A percentile compares a stretch with the other conserved stretches of the same genome.
Conservation (phyloP, 2,113 vertebrate species). For the Daphoenositta chrysoptera region DNA sequence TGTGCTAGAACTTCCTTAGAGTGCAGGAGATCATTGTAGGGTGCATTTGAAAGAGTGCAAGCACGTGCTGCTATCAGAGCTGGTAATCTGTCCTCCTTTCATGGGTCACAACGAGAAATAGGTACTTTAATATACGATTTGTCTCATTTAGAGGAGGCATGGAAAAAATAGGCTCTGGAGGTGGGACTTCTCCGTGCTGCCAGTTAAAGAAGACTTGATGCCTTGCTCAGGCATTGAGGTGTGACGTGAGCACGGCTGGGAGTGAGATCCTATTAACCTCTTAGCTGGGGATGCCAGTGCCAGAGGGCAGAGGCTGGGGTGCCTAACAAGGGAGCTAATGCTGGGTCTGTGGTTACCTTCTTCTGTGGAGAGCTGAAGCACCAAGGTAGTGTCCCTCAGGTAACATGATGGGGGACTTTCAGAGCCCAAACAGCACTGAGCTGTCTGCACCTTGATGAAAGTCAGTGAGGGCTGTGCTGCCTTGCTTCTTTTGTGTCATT, state of each 20-base stretch:
- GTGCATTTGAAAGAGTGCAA: neutral
- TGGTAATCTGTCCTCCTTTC: neutral
- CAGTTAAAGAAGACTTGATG: neutral
- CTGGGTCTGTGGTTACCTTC: neutral
- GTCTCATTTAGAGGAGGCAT: neutral
- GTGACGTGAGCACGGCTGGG: accelerated
- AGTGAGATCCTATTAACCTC: neutral
- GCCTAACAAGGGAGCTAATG: neutral
- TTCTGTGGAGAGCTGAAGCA: neutral
- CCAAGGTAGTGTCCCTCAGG: neutral
- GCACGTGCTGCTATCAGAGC: neutral
- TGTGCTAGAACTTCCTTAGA: neutral
- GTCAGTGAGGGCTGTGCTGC: neutral
- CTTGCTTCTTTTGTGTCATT: neutral
- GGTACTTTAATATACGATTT: neutral
- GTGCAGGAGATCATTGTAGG: neutral
- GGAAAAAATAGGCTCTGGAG: neutral
- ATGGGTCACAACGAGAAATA: neutral
- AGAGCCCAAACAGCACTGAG: neutral
- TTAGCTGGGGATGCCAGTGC: neutral
- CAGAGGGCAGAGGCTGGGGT: neutral
- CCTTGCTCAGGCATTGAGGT: neutral
- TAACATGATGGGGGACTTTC: neutral
- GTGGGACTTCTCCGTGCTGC: neutral
- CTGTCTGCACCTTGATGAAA: neutral